These are phyloP conservation scores for Corythaeola cristata DNA, from an alignment of 2,113 vertebrate species.

Conservation along the genomic window DNA sequence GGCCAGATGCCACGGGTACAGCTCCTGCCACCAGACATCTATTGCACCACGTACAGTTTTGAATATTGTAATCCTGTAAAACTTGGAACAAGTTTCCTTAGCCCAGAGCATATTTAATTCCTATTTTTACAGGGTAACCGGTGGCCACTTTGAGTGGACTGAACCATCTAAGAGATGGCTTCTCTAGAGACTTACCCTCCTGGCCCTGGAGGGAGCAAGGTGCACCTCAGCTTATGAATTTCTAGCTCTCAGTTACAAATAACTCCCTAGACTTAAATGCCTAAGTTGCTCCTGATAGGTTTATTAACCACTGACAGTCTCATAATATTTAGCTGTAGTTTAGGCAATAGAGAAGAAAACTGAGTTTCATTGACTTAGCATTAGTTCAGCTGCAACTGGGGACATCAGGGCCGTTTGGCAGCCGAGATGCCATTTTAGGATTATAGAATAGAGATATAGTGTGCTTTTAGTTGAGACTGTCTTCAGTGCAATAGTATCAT, in stretches of 20 bases:
- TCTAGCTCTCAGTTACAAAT: neutral
- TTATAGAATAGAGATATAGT: neutral
- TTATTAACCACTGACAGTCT: neutral
- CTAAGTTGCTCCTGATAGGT: neutral
- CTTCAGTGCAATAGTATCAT: neutral
- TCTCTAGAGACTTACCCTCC: neutral
- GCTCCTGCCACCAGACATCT: neutral
- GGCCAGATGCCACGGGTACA: rapidly evolving
- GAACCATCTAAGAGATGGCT: neutral
- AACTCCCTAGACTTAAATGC: neutral
- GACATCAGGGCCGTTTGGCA: neutral
- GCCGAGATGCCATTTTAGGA: neutral
- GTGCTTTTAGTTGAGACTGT: neutral
- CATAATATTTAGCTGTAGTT: neutral
- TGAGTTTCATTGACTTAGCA: neutral
- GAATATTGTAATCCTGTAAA: neutral
- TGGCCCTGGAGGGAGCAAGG: neutral
- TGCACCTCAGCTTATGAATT: neutral
- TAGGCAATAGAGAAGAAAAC: neutral
- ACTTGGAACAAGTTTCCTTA: neutral
- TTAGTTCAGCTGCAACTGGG: neutral
- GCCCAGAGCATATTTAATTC: neutral
- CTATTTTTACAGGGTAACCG: neutral
- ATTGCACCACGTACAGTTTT: rapidly evolving
- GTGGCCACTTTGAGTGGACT: neutral